Evolutionary conservation across 1,140 invertebrate species (phyloP), one percentile per base, ranked within the genome.

Genomic region (Heliconius hermathena): DNA sequence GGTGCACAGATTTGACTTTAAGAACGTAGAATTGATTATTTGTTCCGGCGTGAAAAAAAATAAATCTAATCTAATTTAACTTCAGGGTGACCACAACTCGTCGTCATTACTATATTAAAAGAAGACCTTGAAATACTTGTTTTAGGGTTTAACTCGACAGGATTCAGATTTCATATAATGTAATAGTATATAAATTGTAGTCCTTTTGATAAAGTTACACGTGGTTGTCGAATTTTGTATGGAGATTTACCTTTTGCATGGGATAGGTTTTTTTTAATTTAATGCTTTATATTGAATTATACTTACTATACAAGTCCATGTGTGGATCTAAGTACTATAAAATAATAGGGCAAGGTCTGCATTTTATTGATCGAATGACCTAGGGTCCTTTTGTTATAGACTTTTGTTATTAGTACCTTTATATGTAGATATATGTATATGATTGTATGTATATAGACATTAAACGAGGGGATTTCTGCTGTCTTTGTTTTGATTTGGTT

Each of bases 61-160:
- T 33, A 33, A 33, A 33, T 33, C 33, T 33, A 33, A 6, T 6
- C 33, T 36, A 36, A 36, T 36, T 36, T 46, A 46, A 46, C 41
- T 46, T 46, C 0, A 16, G 41, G 13, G 41, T 16, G 13, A 16
- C 41, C 41, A 46, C 41, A 4, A 46, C 13, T 46, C 13, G 3
- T 46, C 41, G 16, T 16, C 41, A 13, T 16, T 46, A 16, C 41
- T 26, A 11, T 29, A 66, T 22, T 29, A 57, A 22, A 9, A 8
- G 60, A 26, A 66, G 60, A 66, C 60, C 60, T 66, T 66, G 60
- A 66, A 66, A 29, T 29, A 66, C 60, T 29, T 11, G 22, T 66
- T 66, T 66, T 29, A 26, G 60, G 26, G 22, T 29, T 29, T 29
- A 66, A 66, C 60, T 66, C 9, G 13, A 66, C n/a, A 29, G 60